Evolutionary conservation across 1,140 invertebrate species (phyloP), one percentile per base, ranked within the genome.

Genomic region (Cydia fagiglandana): DNA sequence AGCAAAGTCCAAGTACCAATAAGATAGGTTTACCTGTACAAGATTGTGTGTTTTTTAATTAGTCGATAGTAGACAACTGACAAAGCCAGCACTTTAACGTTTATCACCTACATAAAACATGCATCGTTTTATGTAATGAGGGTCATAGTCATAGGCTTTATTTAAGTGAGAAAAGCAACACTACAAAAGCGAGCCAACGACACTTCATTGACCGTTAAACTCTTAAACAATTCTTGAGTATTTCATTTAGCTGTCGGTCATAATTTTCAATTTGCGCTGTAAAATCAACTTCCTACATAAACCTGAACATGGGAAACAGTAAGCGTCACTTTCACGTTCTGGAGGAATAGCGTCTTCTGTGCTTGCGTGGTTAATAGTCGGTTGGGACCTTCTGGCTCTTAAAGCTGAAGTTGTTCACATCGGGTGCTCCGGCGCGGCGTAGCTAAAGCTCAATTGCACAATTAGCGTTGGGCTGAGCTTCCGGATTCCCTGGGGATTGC

Each of bases 401-500:
- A n/a, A 12, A 70, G 30, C 7, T 5, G 5, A 6, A 45, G 34
- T 41, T 74, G 73, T 74, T 74, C 73, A 64, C 73, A 74, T 38
- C 30, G 50, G 66, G 66, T 70, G 66, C 66, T 24, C 30, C 73
- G 28, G 75, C 66, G 82, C 80, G 77, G 76, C 82, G 83, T 82
- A 79, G 79, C 82, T 82, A 84, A 88, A 83, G 81, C 83, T 84
- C 83, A 84, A 88, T 89, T 89, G 84, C 84, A 87, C 86, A 88
- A 89, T 89, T 86, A 87, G 83, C 80, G 75, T 81, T 84, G 80
- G 64, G 77, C 73, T 77, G 45, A 76, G 82, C 80, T 88, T 90
- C 88, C 89, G 88, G 88, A 90, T 87, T 88, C 86, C 85, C 83
- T 81, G 64, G 81, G 82, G 84, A 89, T 89, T 82, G 81, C 82